phyloP scores from a whole-genome alignment of 2,113 vertebrate genomes.

The Myotis lucifugus region DNA sequence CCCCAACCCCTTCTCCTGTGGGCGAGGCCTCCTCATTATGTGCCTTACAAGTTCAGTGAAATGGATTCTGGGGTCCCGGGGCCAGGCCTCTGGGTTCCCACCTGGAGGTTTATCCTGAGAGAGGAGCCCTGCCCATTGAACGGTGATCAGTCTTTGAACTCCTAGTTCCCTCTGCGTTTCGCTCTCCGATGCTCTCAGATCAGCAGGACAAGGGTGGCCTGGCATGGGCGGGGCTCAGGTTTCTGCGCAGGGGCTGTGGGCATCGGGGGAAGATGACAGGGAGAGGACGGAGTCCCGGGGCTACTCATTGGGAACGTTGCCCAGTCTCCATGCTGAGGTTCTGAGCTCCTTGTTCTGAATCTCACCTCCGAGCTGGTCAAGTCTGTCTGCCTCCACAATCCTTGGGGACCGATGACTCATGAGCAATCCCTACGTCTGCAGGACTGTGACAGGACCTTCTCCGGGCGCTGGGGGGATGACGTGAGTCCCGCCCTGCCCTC shows the following conservation, averaged over 20 bases:
- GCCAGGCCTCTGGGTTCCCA: not conserved
- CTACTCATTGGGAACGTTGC: not conserved
- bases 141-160: not conserved
- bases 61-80: not conserved
- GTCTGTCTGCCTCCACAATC: not conserved
- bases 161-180: not conserved
- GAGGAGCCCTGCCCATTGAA: not conserved
- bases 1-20: not conserved
- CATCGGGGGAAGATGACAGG: not conserved
- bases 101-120: constrained; percentile 1
- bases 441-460: not conserved
- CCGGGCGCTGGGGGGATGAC: not conserved
- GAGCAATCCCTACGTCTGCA: constrained; percentile 8
- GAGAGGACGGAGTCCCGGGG: no score
- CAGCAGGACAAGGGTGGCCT: not conserved
- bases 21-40: not conserved
- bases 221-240: not conserved
- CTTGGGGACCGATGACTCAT: not conserved
- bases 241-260: not conserved
- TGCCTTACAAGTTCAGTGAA: not conserved
- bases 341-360: not conserved
- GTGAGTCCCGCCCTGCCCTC: constrained; percentile 10
- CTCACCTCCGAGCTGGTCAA: not conserved
- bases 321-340: not conserved
- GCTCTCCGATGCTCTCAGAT: not conserved